Evolutionary conservation across 2,797 vertebrate species (phyloP).

Genomic region (Buphagus erythrorhynchus): DNA sequence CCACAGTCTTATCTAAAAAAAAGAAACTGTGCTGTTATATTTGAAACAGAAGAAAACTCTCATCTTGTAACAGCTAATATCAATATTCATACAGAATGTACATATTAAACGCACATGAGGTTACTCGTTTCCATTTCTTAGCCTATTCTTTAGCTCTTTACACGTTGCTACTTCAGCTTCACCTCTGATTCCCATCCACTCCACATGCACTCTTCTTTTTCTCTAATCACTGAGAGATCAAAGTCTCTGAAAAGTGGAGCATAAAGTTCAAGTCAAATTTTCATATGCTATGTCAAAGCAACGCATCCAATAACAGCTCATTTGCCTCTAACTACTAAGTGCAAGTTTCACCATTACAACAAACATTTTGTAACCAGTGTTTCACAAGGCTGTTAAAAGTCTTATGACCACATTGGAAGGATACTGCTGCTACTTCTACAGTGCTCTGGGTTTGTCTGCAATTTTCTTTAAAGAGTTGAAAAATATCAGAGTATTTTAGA

Average conservation of each 20-base stretch:
- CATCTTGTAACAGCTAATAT: neutral
- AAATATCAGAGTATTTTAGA: neutral
- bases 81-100: neutral
- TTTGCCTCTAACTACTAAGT: neutral
- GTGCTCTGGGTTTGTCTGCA: neutral
- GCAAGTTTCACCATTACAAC: neutral
- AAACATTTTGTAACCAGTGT: neutral
- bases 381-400: neutral
- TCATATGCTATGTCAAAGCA: neutral
- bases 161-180: neutral
- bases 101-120: neutral
- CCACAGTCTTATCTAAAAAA: neutral
- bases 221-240: neutral
- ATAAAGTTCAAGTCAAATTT: neutral
- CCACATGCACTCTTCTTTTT: neutral
- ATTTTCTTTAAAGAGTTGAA: neutral
- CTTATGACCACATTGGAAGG: neutral
- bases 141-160: neutral
- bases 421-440: neutral
- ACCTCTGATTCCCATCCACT: neutral
- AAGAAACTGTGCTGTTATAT: neutral
- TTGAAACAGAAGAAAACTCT: neutral
- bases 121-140: neutral
- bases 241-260: neutral
- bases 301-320: neutral